phyloP scores from a whole-genome alignment of 2,797 vertebrate species.

The Sebastes matsubarae region DNA sequence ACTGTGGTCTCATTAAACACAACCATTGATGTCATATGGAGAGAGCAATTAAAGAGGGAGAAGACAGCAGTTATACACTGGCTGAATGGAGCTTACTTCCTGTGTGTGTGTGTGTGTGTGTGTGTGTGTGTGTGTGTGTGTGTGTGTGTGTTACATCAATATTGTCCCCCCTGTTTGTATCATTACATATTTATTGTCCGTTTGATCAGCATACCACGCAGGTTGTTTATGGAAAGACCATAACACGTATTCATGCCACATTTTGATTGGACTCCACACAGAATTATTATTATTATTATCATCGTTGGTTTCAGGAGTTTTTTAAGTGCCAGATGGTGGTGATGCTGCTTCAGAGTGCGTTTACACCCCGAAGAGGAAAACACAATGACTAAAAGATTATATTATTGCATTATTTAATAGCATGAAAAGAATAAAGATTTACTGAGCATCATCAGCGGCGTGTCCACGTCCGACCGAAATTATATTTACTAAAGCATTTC shows the following conservation, averaged over 20 bases:
- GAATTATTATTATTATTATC: neutral
- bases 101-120: neutral
- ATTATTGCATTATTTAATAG: neutral
- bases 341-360: slow-evolving; percentile 1
- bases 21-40: slow-evolving; percentile 27
- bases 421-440: slow-evolving; percentile 9
- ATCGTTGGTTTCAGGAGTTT: neutral
- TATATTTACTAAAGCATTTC: neutral
- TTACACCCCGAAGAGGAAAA: neutral
- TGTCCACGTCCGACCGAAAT: neutral
- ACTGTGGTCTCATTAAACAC: slow-evolving; percentile 26
- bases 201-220: slow-evolving; percentile 1
- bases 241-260: neutral
- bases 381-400: neutral
- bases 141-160: neutral
- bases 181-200: neutral
- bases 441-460: neutral
- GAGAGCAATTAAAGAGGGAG: slow-evolving; percentile 14
- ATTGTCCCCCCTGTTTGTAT: slow-evolving; percentile 13
- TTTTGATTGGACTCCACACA: neutral
- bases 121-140: neutral
- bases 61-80: slow-evolving; percentile 17
- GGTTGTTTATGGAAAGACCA: neutral
- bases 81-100: neutral
- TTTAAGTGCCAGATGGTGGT: slow-evolving; percentile 28